A percentile compares a stretch with the other conserved stretches of the same genome.
Conservation (phyloP, 2,888 invertebrate species). For the Drosophila formosana region DNA sequence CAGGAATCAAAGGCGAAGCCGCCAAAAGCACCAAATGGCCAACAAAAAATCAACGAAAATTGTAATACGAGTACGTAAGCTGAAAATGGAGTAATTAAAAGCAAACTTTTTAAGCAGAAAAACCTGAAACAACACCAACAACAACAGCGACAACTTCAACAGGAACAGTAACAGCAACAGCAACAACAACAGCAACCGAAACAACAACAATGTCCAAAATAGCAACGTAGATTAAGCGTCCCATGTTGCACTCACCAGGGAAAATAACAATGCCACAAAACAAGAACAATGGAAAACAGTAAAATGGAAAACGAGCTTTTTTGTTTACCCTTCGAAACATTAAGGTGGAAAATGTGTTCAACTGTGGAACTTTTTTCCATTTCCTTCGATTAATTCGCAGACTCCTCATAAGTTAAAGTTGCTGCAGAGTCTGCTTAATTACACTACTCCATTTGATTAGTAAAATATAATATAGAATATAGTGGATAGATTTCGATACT, state of each 20-base stretch:
- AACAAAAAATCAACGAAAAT: conserved; percentile 4
- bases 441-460: conserved; percentile 2
- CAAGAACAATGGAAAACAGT: conserved; percentile 16
- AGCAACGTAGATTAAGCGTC: conserved; percentile 19
- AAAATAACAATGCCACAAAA: conserved; percentile 13
- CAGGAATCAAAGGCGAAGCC: conserved; percentile 20
- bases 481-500: background rate
- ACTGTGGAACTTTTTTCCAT: background rate
- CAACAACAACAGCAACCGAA: no score
- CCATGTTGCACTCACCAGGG: conserved; percentile 9
- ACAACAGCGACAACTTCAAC: background rate
- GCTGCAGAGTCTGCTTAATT: background rate
- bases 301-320: conserved; percentile 13
- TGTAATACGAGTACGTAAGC: conserved; percentile 22
- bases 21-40: conserved; percentile 12
- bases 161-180: background rate
- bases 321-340: conserved; percentile 2
- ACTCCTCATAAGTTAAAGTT: conserved; percentile 3
- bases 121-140: background rate
- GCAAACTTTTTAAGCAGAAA: conserved; percentile 36
- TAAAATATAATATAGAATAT: background rate
- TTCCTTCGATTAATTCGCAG: conserved; percentile 1
- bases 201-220: background rate
- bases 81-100: conserved; percentile 46
- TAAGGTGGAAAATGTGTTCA: background rate